A percentile compares a stretch with the other conserved stretches of the same genome.
Evolutionary conservation across 2,797 vertebrate species (phyloP).

Genomic region (Sciurus carolinensis): DNA sequence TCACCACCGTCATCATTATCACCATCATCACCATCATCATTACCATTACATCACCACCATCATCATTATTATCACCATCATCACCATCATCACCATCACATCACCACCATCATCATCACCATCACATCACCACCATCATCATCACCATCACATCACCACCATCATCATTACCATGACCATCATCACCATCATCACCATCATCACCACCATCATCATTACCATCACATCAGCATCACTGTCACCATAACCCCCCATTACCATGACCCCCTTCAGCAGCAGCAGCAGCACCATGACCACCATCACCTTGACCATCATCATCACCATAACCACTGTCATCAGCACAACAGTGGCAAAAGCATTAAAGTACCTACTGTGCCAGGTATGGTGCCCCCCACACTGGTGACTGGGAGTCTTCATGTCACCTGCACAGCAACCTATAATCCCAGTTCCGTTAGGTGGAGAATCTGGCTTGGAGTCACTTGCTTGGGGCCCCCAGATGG

Average conservation of each 20-base stretch:
- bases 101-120: neutral
- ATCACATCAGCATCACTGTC: neutral
- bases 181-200: rapidly evolving
- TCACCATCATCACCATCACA: neutral
- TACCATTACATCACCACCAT: neutral
- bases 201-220: neutral
- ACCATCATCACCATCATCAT: neutral
- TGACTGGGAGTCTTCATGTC: neutral
- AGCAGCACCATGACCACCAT: too few relatives aligned
- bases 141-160: too few relatives aligned
- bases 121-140: neutral
- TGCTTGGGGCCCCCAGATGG: too few relatives aligned
- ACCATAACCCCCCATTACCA: neutral
- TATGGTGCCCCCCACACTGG: too few relatives aligned
- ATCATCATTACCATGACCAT: neutral
- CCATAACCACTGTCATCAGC: neutral
- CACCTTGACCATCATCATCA: neutral
- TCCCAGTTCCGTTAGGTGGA: too few relatives aligned
- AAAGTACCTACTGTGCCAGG: neutral
- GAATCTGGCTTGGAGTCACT: neutral
- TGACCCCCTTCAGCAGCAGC: too few relatives aligned
- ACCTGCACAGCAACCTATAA: too few relatives aligned
- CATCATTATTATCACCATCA: rapidly evolving
- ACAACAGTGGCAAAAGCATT: too few relatives aligned
- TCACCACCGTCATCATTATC: too few relatives aligned